Evolutionary conservation across 2,888 invertebrate species (phyloP), one percentile per base, ranked within the genome.

Genomic region (Monopis laevigella): DNA sequence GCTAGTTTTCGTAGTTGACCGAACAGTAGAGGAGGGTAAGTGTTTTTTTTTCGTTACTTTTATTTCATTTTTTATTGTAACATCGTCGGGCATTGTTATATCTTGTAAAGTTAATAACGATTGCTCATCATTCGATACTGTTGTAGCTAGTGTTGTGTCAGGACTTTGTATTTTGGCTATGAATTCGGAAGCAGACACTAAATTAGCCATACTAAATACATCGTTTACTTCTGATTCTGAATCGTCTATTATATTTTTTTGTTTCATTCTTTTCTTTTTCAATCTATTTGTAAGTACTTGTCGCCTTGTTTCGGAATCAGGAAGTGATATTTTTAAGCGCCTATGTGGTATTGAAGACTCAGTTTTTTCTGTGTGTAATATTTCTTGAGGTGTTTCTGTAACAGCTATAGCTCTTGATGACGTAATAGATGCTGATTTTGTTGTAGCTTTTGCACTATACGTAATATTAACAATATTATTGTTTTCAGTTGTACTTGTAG

Each of bases 111-210:
- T 63, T 51, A 61, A 64, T 3, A 28, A 17, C 10, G 11, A 18
- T 48, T 68, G 19, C 56, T 60, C 21, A 46, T 48, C 42, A 51
- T 27, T 51, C 24, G 46, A 36, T 41, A 28, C 50, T 10, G 53
- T 49, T 13, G 53, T 53, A 43, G 46, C 38, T 41, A 34, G 49
- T 8, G 52, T 48, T 17, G 53, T 53, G 44, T 52, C 57, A n/a
- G 66, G 61, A 19, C 48, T 49, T 50, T 68, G 63, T 5, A 65
- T 62, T 54, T 57, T 65, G 27, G 64, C 60, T 43, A 74, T 68
- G 51, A 75, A 73, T 54, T 78, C 71, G 1, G 78, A 70, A 28
- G 78, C 72, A 18, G 75, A 68, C 21, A 74, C 66, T 49, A 72
- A 59, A 52, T 67, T 65, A 10, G 68, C 63, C 50, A 66, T 59